Percentiles rank a stretch among this genome's conserved stretches.
phyloP scores from a whole-genome alignment of 2,113 vertebrate species.

The Vicugna pacos region DNA sequence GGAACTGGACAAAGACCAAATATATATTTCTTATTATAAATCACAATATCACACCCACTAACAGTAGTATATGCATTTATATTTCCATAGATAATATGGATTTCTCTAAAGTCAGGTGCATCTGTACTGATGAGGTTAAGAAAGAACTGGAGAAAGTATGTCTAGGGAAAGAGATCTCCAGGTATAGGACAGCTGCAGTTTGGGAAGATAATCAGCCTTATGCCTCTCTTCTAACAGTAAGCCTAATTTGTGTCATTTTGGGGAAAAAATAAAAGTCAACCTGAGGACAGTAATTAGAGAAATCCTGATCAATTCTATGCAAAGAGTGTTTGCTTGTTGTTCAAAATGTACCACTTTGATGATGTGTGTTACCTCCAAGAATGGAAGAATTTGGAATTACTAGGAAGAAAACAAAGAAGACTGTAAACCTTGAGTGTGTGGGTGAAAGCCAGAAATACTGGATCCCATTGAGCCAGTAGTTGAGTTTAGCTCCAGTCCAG shows the following conservation, averaged over 20 bases:
- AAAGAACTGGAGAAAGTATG: conserved; percentile 22
- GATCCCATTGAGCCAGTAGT: background rate
- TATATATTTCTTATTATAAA: background rate
- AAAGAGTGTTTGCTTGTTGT: conserved; percentile 20
- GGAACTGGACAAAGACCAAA: background rate
- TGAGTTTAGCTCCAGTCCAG: conserved; percentile 60
- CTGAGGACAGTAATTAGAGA: conserved; percentile 31
- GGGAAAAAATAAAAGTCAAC: background rate
- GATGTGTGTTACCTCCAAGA: background rate
- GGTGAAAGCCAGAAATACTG: conserved; percentile 58
- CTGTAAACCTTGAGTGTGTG: background rate
- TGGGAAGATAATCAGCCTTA: background rate
- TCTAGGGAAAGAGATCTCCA: background rate
- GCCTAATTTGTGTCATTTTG: conserved; percentile 54
- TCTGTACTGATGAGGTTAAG: background rate
- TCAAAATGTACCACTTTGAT: conserved; percentile 40
- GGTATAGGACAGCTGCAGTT: background rate
- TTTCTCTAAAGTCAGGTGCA: conserved; percentile 43
- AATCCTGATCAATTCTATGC: conserved; percentile 25
- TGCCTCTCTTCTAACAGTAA: conserved; percentile 63
- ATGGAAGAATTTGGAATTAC: background rate
- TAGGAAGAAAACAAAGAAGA: background rate
- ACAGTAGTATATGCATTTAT: background rate
- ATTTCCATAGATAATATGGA: background rate
- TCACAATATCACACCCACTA: background rate